Evolutionary conservation across 2,888 invertebrate genomes (phyloP).

Genomic region (Cancer borealis): DNA sequence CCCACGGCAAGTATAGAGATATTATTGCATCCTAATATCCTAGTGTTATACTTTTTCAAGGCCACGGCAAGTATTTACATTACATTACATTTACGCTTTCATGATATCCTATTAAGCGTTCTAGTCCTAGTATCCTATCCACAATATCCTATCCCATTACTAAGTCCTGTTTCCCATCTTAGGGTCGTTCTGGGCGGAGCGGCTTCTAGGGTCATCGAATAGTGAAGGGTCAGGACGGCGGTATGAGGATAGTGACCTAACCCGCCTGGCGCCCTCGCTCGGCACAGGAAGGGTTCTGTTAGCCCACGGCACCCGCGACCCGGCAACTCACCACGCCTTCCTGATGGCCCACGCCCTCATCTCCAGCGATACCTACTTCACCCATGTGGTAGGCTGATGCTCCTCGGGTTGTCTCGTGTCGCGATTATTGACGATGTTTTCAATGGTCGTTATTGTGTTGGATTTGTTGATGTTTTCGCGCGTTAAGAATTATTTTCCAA

Average conservation of each 20-base stretch:
- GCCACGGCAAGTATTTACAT: too few relatives aligned
- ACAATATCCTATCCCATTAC: too few relatives aligned
- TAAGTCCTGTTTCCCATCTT: neutral
- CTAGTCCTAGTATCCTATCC: too few relatives aligned
- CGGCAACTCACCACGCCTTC: conserved; percentile 75
- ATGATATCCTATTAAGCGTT: too few relatives aligned
- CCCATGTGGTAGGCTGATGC: conserved; percentile 73
- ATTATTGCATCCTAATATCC: neutral
- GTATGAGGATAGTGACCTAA: conserved; percentile 75
- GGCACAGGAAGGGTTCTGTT: conserved; percentile 68
- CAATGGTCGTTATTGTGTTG: neutral
- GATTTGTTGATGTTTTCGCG: too few relatives aligned
- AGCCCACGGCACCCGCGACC: conserved; percentile 75
- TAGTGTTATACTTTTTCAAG: neutral
- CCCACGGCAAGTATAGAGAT: conserved; percentile 64
- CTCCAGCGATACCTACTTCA: conserved; percentile 68
- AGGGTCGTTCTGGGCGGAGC: conserved; percentile 76
- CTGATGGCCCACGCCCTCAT: conserved; percentile 75
- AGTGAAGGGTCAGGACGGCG: conserved; percentile 71
- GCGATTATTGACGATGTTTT: neutral
- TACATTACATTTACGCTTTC: too few relatives aligned
- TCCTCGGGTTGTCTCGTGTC: neutral
- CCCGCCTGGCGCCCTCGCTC: conserved; percentile 61
- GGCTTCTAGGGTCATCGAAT: conserved; percentile 66
- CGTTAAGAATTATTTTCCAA: too few relatives aligned